Conservation (phyloP, 2,113 vertebrate genomes). For the Psittacula cyanocephala region DNA sequence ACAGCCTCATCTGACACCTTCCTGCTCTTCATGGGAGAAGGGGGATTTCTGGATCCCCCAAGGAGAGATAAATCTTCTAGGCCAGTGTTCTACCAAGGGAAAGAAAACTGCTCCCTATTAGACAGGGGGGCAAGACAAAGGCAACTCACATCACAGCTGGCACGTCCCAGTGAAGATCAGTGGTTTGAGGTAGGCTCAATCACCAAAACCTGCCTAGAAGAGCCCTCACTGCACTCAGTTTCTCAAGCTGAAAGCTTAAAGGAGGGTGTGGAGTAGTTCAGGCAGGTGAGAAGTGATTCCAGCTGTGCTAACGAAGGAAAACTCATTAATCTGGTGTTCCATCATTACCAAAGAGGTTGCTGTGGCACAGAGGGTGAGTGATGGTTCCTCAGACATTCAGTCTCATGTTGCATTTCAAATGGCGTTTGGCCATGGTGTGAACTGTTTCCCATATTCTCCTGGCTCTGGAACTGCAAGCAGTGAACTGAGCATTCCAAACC, state of each 20-base stretch:
- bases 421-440: not conserved
- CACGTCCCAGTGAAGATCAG: not conserved
- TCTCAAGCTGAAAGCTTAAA: not conserved
- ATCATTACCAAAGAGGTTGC: not conserved
- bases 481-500: not conserved
- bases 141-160: not conserved
- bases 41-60: not conserved
- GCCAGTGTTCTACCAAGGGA: fast-evolving
- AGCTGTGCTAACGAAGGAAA: not conserved
- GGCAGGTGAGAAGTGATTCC: not conserved
- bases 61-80: not conserved
- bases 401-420: fast-evolving
- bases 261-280: not conserved
- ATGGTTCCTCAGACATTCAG: fast-evolving
- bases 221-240: not conserved
- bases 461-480: not conserved
- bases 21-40: not conserved
- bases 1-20: not conserved
- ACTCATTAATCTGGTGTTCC: not conserved
- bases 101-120: not conserved
- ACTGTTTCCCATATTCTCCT: not conserved
- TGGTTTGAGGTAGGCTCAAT: not conserved
- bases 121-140: not conserved
- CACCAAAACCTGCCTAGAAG: not conserved
- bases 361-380: no score